phyloP scores from a whole-genome alignment of 2,888 invertebrate species.

The Cheilosia pagana region DNA sequence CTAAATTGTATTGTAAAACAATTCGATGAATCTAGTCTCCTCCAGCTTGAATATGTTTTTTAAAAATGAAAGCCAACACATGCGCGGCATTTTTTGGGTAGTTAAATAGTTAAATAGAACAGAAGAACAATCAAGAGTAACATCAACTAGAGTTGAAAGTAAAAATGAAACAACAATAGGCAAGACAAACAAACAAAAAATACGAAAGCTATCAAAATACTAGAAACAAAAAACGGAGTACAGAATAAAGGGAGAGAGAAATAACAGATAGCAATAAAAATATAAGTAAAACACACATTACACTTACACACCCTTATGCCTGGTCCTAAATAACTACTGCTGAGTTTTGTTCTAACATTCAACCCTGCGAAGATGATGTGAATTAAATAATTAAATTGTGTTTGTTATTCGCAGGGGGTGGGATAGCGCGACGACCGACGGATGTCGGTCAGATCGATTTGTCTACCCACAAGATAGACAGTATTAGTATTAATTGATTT shows the following conservation, averaged over 20 bases:
- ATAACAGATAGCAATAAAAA: slow-evolving; percentile 28
- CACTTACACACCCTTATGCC: slow-evolving; percentile 16
- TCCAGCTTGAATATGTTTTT: neutral
- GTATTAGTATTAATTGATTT: neutral
- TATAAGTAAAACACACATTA: slow-evolving; percentile 8
- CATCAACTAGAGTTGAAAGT: neutral
- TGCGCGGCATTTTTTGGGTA: slow-evolving; percentile 62
- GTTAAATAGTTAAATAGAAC: slow-evolving; percentile 52
- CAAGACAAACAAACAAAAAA: slow-evolving; percentile 35
- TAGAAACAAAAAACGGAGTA: slow-evolving; percentile 19
- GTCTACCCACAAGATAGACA: neutral
- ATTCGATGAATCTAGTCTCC: slow-evolving; percentile 1
- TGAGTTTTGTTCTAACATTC: neutral
- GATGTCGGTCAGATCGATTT: neutral
- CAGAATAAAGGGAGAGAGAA: neutral
- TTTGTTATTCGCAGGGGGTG: slow-evolving; percentile 5
- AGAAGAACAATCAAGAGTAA: slow-evolving; percentile 8
- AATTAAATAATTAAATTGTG: slow-evolving; percentile 26
- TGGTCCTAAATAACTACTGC: neutral
- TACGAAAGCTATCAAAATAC: slow-evolving; percentile 27
- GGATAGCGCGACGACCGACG: neutral
- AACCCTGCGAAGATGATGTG: slow-evolving; percentile 27
- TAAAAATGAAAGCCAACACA: slow-evolving; percentile 60
- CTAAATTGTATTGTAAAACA: neutral
- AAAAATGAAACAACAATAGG: slow-evolving; percentile 30